Base-by-base conservation (phyloP, 1,140 invertebrate genomes). In the Zaprionus nigranus region DNA sequence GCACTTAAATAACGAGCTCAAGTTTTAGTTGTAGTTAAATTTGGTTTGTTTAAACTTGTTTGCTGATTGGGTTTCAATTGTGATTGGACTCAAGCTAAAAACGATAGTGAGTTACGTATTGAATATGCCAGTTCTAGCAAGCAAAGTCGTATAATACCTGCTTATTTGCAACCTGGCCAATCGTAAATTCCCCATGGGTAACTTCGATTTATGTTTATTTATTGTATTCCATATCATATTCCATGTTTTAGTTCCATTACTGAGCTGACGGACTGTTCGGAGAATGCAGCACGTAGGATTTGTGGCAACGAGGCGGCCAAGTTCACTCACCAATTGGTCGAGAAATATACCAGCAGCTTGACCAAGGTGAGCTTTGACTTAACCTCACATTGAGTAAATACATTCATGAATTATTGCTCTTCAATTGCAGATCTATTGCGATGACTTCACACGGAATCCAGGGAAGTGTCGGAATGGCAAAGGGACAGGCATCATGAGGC, bases 261-360 rank as follows among this genome's bases (percentile, higher is more conserved):
- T 93, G 95, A 96, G 78, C 96, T 96, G 81, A 93, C 96, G 75
- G 93, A 94, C 54, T 97, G 96, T 84, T 96, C 96, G 0, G 95
- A 96, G 78, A 92, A 94, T 62, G 94, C 95, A 13, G 95, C 96
- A 6, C 93, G 94, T 53, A 93, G 93, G 62, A 93, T 94, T 49
- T 97, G 96, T 81, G 96, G 96, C n/a, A 93, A 95, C 49, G 96
- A 96, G 49, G 95, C 96, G 2, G 96, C 96, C 17, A 92, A 94
- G 73, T 97, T 96, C 87, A 96, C 95, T 13, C 95, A 95, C 76
- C 94, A 94, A 34, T 95, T 96, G 92, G 93, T 96, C 15, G 95
- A 96, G 79, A 94, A 94, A 81, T 96, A 96, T 94, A 95, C 96
- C 38, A 94, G 94, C 51, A 95, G 95, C 49, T 93, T 96, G 77